A percentile compares a stretch with the other conserved stretches of the same genome.
phyloP scores from a whole-genome alignment of 2,113 vertebrate genomes.

The Microcebus lehilahytsara region DNA sequence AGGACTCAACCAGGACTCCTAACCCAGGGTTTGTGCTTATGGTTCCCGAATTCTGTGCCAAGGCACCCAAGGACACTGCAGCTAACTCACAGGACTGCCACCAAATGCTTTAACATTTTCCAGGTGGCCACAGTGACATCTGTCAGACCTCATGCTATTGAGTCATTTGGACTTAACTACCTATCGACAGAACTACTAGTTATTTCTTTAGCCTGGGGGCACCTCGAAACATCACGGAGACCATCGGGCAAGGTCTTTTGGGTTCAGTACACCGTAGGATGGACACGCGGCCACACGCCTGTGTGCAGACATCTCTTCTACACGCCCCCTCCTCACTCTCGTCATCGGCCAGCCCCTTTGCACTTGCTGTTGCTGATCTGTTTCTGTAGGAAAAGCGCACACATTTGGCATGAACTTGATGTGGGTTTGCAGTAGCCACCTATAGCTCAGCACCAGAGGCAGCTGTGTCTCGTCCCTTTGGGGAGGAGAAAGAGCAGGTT shows the following conservation, averaged over 20 bases:
- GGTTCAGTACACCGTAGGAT: fast-evolving
- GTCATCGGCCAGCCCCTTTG: background rate
- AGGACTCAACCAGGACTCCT: background rate
- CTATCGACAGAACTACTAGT: background rate
- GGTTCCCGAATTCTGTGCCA: background rate
- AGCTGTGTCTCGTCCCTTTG: background rate
- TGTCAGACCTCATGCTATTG: fast-evolving
- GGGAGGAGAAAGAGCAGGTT: background rate
- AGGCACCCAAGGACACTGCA: background rate
- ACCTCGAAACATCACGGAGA: background rate
- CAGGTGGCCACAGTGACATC: background rate
- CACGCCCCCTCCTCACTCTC: background rate
- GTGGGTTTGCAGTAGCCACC: background rate
- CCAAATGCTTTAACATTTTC: background rate
- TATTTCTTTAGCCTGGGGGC: background rate
- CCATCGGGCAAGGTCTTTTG: fast-evolving
- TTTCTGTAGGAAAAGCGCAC: background rate
- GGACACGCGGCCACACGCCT: fast-evolving
- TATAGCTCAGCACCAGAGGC: background rate
- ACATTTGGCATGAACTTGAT: background rate
- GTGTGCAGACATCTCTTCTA: background rate
- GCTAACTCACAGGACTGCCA: background rate
- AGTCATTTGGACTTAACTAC: background rate
- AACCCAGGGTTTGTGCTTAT: background rate
- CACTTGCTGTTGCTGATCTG: background rate